Percentiles rank a stretch among this genome's conserved stretches.
Conservation (phyloP, 35 echinoderm and acorn worm species). For the Apostichopus japonicus region DNA sequence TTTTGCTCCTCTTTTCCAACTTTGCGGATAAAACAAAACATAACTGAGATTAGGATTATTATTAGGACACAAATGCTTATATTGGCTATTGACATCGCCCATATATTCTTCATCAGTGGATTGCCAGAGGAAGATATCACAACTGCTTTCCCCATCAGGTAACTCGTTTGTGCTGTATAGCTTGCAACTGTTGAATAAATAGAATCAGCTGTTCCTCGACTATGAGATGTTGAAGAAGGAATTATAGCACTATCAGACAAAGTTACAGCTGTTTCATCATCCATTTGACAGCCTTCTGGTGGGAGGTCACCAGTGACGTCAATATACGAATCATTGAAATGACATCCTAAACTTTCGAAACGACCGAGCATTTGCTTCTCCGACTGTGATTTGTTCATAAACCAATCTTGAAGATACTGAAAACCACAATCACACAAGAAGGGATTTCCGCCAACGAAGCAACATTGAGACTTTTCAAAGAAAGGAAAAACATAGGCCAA, state of each 20-base stretch:
- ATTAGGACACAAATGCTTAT: neutral
- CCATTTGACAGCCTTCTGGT: neutral
- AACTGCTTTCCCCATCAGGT: too few relatives aligned
- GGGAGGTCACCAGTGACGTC: neutral
- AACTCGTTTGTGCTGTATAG: too few relatives aligned
- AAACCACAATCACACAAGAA: constrained; percentile 19
- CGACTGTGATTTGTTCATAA: neutral
- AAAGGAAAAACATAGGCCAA: neutral
- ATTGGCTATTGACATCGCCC: neutral
- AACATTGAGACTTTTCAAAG: neutral
- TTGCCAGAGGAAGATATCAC: too few relatives aligned
- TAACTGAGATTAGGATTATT: too few relatives aligned
- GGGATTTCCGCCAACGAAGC: neutral
- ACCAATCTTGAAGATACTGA: neutral
- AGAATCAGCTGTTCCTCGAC: too few relatives aligned
- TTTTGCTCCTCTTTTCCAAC: too few relatives aligned
- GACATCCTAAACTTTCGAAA: neutral
- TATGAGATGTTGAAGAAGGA: too few relatives aligned
- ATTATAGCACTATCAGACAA: too few relatives aligned
- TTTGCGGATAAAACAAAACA: too few relatives aligned
- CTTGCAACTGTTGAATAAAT: too few relatives aligned
- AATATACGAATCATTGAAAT: neutral
- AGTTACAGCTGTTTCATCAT: neutral
- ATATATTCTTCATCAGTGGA: neutral
- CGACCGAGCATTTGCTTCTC: neutral